A percentile compares a stretch with the other conserved stretches of the same genome.
Evolutionary conservation across 2,797 vertebrate genomes (phyloP).

Genomic region (Lithobates sylvaticus): DNA sequence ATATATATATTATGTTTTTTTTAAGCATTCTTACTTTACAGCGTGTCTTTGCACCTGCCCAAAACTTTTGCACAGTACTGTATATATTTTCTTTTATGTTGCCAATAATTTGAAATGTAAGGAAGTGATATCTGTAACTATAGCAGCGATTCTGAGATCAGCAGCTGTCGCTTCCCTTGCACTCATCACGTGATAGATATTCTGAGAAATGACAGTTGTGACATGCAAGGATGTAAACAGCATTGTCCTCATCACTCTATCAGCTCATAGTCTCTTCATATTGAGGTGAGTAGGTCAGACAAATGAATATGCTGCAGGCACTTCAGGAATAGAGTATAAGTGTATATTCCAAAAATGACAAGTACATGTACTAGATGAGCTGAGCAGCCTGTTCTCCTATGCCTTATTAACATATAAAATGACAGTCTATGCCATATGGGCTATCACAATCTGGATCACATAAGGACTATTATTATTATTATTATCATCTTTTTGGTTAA

Average conservation of each 20-base stretch:
- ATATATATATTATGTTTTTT: too few species aligned
- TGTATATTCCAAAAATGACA: not conserved
- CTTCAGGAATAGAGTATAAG: not conserved
- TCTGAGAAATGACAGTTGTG: not conserved
- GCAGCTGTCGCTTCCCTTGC: not conserved
- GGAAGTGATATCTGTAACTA: not conserved
- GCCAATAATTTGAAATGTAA: not conserved
- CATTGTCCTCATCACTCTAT: not conserved
- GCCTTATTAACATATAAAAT: too few species aligned
- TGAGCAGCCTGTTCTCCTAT: too few species aligned
- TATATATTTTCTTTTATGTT: too few species aligned
- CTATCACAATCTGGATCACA: too few species aligned
- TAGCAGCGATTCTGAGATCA: not conserved
- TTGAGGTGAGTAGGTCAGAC: not conserved
- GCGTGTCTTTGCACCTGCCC: too few species aligned
- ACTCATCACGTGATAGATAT: not conserved
- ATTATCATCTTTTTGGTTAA: too few species aligned
- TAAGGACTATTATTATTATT: too few species aligned
- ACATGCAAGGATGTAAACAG: not conserved
- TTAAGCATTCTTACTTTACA: too few species aligned
- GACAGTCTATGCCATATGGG: not conserved
- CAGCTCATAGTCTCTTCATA: not conserved
- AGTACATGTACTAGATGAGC: not conserved
- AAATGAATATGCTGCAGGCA: not conserved
- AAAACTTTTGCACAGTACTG: too few species aligned